These are phyloP conservation scores for Apamea epomidion DNA, from an alignment of 2,888 invertebrate species.

Conservation along the genomic window DNA sequence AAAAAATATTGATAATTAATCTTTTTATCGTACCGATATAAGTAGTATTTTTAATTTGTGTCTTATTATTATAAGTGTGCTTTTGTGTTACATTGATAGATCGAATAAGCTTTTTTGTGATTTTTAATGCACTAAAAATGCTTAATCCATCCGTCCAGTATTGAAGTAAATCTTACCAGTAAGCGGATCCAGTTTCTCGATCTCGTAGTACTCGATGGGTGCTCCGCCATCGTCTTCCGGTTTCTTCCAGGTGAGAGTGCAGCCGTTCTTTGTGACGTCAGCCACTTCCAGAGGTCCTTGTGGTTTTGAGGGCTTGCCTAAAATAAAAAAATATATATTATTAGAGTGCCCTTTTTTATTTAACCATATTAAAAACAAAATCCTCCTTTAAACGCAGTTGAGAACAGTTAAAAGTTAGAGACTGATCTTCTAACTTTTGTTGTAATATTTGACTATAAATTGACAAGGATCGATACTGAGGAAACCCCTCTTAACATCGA, in stretches of 20 bases:
- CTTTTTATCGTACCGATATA: too few relatives aligned
- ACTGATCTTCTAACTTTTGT: not conserved
- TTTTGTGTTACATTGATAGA: too few relatives aligned
- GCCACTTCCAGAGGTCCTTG: slow-evolving; percentile 97
- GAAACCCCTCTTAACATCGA: too few relatives aligned
- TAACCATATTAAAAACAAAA: not conserved
- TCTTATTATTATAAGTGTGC: too few relatives aligned
- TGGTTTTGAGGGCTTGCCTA: slow-evolving; percentile 93
- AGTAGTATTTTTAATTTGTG: too few relatives aligned
- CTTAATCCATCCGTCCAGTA: not conserved
- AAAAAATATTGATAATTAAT: too few relatives aligned
- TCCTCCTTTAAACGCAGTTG: not conserved
- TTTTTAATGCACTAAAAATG: not conserved
- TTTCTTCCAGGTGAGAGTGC: slow-evolving; percentile 97
- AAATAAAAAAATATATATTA: not conserved
- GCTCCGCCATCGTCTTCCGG: slow-evolving; percentile 99
- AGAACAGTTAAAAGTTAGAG: not conserved
- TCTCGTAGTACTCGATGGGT: slow-evolving; percentile 98
- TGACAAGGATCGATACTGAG: not conserved
- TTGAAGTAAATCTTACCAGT: slow-evolving; percentile 85
- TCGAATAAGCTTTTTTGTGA: too few relatives aligned
- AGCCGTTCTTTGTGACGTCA: slow-evolving; percentile 97
- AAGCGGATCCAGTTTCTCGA: slow-evolving; percentile 98
- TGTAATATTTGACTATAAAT: not conserved
- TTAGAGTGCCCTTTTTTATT: too few relatives aligned